A percentile compares a stretch with the other conserved stretches of the same genome.
Evolutionary conservation across 1,140 invertebrate species (phyloP).

Genomic region (Triops cancriformis): DNA sequence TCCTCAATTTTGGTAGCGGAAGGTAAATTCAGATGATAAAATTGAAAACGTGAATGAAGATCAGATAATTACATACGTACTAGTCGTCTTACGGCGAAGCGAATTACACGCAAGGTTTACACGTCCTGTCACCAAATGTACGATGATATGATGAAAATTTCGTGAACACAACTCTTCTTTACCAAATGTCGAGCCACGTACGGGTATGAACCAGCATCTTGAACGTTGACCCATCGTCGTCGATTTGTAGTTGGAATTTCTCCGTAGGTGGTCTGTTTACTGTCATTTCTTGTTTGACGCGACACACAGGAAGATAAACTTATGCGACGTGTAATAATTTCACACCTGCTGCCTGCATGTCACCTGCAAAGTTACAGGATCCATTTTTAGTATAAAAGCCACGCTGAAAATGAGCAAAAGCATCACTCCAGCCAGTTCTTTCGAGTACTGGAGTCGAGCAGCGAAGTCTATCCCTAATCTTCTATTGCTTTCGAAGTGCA

Average conservation of each 20-base stretch:
- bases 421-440: background rate
- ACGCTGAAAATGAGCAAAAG: background rate
- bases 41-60: no score
- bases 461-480: background rate
- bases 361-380: background rate
- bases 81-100: no score
- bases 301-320: background rate
- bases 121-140: no score
- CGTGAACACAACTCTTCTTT: no score
- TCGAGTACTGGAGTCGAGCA: background rate
- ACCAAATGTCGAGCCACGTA: no score
- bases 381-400: background rate
- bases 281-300: background rate
- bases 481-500: background rate
- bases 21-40: no score
- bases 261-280: background rate
- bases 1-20: no score
- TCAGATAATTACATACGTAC: no score
- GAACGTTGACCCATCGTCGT: no score
- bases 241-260: background rate
- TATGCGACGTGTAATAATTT: background rate
- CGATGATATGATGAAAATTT: no score
- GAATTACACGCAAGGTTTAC: no score
- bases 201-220: no score
- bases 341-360: background rate